Percentiles rank a stretch among this genome's conserved stretches.
Conservation (phyloP, 2,113 vertebrate genomes). For the Struthio camelus region DNA sequence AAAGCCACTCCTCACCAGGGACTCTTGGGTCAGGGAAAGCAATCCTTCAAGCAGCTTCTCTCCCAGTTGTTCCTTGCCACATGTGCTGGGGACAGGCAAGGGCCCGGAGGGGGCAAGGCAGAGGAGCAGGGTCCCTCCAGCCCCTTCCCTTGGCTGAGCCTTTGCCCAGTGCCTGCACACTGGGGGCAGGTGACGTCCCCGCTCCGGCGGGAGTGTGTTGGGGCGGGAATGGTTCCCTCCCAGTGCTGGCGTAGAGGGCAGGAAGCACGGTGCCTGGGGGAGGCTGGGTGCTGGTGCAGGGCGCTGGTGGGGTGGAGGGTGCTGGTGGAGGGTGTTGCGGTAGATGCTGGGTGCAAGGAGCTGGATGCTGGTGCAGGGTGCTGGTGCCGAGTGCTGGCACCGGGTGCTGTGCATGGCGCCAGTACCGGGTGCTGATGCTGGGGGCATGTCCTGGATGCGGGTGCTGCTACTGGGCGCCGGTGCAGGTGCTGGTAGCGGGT, state of each 20-base stretch:
- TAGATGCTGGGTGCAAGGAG: background rate
- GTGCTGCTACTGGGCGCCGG: background rate
- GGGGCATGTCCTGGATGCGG: background rate
- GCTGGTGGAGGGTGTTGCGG: too few species aligned
- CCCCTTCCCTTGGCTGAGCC: background rate
- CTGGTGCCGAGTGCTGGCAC: too few species aligned
- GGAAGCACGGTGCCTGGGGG: too few species aligned
- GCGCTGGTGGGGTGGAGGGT: background rate
- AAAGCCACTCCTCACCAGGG: background rate
- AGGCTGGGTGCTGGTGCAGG: background rate
- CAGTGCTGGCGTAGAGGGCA: background rate
- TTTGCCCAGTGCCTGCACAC: too few species aligned
- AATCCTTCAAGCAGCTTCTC: background rate
- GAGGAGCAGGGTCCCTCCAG: background rate
- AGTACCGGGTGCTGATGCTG: background rate
- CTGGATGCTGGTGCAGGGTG: background rate
- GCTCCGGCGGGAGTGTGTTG: background rate
- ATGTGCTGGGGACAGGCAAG: accelerated
- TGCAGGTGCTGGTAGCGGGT: too few species aligned
- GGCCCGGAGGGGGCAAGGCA: background rate
- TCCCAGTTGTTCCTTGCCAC: background rate
- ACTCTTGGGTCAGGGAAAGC: background rate
- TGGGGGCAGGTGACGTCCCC: too few species aligned
- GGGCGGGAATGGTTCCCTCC: too few species aligned
- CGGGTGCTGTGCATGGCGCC: accelerated